Evolutionary conservation across 2,797 vertebrate species (phyloP).

Genomic region (Eulemur mongoz): DNA sequence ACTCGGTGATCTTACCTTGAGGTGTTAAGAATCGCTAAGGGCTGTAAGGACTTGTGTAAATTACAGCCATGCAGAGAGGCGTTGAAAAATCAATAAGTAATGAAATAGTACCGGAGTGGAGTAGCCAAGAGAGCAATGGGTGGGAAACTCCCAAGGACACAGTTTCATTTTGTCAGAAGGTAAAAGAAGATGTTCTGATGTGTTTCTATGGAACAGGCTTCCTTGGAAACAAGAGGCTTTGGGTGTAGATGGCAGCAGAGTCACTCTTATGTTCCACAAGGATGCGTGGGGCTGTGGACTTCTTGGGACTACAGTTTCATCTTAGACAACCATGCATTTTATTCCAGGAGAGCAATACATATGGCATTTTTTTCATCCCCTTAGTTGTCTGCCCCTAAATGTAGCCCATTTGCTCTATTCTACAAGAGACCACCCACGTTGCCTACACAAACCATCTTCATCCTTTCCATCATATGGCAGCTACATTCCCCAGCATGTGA

Average conservation of each 20-base stretch:
- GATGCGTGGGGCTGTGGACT: neutral
- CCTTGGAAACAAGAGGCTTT: conserved; percentile 81
- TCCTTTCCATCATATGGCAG: neutral
- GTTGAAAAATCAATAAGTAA: conserved; percentile 90
- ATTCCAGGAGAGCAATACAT: neutral
- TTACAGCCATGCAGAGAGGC: conserved; percentile 87
- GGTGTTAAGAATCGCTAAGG: conserved; percentile 88
- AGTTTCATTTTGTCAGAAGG: conserved; percentile 88
- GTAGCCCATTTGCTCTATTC: neutral
- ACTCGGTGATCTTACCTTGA: conserved; percentile 84
- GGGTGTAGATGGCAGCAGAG: conserved; percentile 67
- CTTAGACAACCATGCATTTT: neutral
- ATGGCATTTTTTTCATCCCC: conserved; percentile 14
- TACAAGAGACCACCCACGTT: neutral
- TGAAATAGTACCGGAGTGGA: conserved; percentile 88
- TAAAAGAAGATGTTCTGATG: conserved; percentile 87
- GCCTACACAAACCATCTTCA: neutral
- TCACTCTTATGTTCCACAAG: neutral
- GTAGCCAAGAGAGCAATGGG: conserved; percentile 88
- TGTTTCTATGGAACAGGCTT: conserved; percentile 84
- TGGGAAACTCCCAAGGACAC: conserved; percentile 88
- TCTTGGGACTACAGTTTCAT: neutral
- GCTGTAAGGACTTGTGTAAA: conserved; percentile 89
- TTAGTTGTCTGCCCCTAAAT: neutral
- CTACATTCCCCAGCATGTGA: neutral